These are phyloP conservation scores for Pegoplata infirma DNA, from an alignment of 2,888 invertebrate species.

Conservation along the genomic window DNA sequence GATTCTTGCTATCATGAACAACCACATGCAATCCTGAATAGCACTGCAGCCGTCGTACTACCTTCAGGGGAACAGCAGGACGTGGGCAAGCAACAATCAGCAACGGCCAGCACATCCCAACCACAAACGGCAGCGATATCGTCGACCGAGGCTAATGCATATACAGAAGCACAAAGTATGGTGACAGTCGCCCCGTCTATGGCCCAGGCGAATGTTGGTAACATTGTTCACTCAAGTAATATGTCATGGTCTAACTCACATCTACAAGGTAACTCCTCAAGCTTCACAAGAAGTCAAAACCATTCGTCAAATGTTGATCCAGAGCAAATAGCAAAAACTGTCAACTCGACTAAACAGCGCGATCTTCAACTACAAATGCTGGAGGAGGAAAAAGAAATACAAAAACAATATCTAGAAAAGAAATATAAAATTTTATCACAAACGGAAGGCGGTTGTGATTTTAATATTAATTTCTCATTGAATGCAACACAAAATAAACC, in stretches of 20 bases:
- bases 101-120: neutral
- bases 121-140: neutral
- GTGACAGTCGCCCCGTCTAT: neutral
- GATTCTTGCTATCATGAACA: neutral
- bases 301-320: neutral
- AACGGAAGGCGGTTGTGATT: neutral
- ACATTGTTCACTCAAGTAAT: neutral
- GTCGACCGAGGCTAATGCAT: neutral
- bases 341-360: neutral
- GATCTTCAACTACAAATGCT: neutral
- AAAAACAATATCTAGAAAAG: slow-evolving; percentile 1
- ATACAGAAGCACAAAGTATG: neutral
- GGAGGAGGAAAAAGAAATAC: neutral
- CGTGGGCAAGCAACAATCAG: too few relatives aligned
- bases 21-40: neutral
- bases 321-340: neutral
- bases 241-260: neutral
- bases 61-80: too few relatives aligned
- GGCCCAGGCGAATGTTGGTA: neutral
- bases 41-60: neutral
- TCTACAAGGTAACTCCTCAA: neutral
- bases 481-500: neutral
- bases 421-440: slow-evolving; percentile 11
- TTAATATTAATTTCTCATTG: neutral
- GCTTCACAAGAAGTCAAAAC: neutral